Conservation (phyloP, 2,113 vertebrate species). For the Ptilonorhynchus violaceus region DNA sequence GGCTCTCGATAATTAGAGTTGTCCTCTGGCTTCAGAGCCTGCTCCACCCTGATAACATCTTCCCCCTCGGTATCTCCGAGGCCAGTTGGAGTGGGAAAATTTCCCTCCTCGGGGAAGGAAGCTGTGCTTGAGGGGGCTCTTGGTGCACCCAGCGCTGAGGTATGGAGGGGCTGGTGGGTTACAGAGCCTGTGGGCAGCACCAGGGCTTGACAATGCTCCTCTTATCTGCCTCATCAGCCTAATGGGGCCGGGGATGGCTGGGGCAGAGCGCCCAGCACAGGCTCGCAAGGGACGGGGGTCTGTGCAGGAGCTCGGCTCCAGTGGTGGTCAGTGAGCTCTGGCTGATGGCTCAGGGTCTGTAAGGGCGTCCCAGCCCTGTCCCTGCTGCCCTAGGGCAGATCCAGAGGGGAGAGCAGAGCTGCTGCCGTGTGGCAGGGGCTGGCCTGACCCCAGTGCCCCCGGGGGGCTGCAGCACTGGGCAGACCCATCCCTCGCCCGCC, state of each 20-base stretch:
- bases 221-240: fast-evolving
- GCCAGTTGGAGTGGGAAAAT: not conserved
- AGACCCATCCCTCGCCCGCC: fast-evolving
- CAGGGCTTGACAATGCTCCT: fast-evolving
- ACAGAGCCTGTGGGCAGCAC: not conserved
- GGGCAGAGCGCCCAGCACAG: not conserved
- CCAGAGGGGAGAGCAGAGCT: not conserved
- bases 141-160: not conserved
- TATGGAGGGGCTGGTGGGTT: not conserved
- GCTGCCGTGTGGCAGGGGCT: not conserved
- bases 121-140: fast-evolving
- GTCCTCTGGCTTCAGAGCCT: not conserved
- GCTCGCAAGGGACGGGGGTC: not conserved
- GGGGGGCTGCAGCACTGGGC: fast-evolving
- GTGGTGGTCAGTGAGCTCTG: too few relatives aligned
- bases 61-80: not conserved
- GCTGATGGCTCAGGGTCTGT: not conserved
- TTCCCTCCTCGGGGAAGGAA: not conserved
- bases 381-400: not conserved
- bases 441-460: fast-evolving
- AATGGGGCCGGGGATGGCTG: fast-evolving
- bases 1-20: not conserved
- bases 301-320: fast-evolving
- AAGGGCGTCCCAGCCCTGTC: not conserved
- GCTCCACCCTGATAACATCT: constrained; percentile 12